Conservation (phyloP, 2,797 vertebrate genomes). For the Zalophus californianus region DNA sequence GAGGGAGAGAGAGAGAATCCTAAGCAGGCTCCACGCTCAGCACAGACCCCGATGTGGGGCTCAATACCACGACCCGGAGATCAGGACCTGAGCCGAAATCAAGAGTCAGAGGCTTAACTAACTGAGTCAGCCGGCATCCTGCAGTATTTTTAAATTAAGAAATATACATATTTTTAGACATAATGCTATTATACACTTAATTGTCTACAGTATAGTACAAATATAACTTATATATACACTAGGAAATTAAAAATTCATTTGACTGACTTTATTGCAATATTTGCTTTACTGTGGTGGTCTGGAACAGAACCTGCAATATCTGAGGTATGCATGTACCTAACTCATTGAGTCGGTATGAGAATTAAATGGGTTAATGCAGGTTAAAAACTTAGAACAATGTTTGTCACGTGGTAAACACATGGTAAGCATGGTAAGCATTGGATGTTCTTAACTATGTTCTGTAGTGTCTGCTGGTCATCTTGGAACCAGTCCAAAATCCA, state of each 20-base stretch:
- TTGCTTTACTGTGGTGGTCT: not conserved
- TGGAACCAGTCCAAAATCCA: constrained; percentile 2
- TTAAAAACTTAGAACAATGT: constrained; percentile 29
- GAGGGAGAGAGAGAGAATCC: not conserved
- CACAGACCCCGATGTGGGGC: not conserved
- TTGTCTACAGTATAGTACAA: not conserved
- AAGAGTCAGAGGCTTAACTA: not conserved
- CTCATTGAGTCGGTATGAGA: constrained; percentile 3
- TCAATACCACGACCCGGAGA: not conserved
- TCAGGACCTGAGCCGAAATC: not conserved
- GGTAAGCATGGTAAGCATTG: not conserved
- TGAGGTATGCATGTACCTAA: not conserved
- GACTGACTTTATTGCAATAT: not conserved
- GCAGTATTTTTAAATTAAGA: not conserved
- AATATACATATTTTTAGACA: not conserved
- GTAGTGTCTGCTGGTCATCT: not conserved
- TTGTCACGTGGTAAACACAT: not conserved
- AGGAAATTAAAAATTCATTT: not conserved
- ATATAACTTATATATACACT: not conserved
- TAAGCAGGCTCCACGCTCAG: not conserved
- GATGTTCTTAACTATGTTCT: constrained; percentile 13
- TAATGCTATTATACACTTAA: not conserved
- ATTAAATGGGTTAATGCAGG: constrained; percentile 11
- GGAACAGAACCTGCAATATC: not conserved
- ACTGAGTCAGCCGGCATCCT: not conserved